A percentile compares a stretch with the other conserved stretches of the same genome.
Evolutionary conservation across 2,113 vertebrate genomes (phyloP).

Genomic region (Tautogolabrus adspersus): DNA sequence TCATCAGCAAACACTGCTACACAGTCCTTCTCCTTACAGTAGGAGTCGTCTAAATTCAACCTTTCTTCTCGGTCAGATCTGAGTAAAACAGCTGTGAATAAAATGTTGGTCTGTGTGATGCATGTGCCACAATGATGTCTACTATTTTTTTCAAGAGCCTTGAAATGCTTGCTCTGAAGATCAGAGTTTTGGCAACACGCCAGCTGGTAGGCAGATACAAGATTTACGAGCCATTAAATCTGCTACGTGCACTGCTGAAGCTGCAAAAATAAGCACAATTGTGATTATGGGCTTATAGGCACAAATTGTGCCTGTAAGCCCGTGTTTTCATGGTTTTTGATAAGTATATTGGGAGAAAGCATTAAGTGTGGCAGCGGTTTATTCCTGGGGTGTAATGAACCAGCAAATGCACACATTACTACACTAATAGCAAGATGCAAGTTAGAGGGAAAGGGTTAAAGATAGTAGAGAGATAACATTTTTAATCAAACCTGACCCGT

Average conservation of each 20-base stretch:
- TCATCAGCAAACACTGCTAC: slow-evolving; percentile 49
- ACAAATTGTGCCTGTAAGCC: slow-evolving; percentile 43
- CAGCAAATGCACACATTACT: slow-evolving; percentile 46
- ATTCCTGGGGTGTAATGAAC: slow-evolving; percentile 62
- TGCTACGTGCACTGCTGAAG: slow-evolving; percentile 34
- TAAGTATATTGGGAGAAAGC: slow-evolving; percentile 44
- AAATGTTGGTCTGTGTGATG: too few species aligned
- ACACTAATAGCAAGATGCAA: slow-evolving; percentile 40
- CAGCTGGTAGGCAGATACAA: slow-evolving; percentile 58
- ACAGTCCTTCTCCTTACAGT: slow-evolving; percentile 9
- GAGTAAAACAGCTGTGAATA: background rate
- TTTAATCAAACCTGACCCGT: slow-evolving; percentile 66
- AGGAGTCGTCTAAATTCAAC: slow-evolving; percentile 9
- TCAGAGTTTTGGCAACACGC: slow-evolving; percentile 56
- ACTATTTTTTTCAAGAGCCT: slow-evolving; percentile 13
- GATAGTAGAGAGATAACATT: slow-evolving; percentile 35
- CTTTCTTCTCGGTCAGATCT: slow-evolving; percentile 30
- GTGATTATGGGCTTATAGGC: background rate
- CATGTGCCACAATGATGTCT: slow-evolving; percentile 25
- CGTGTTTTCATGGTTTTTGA: slow-evolving; percentile 43
- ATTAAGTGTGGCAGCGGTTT: slow-evolving; percentile 60
- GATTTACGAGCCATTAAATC: slow-evolving; percentile 67
- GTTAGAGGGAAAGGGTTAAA: slow-evolving; percentile 29
- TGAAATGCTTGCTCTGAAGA: slow-evolving; percentile 37
- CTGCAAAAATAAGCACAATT: slow-evolving; percentile 15